Evolutionary conservation across 2,113 vertebrate species (phyloP), one percentile per base, ranked within the genome.

Genomic region (Echinops telfairi): DNA sequence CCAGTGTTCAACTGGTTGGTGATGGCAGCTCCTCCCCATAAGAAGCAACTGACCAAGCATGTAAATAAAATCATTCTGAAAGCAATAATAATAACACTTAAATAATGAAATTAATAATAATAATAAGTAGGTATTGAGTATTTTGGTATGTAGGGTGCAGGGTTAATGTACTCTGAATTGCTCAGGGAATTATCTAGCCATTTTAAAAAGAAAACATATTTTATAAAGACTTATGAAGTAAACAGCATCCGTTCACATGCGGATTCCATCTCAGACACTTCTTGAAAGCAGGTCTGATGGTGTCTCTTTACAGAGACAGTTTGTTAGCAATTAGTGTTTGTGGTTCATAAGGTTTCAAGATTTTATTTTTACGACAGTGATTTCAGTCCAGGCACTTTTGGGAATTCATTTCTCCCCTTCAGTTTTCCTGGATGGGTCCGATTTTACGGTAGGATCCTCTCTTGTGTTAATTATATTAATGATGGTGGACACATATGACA

Each of bases 311-410:
- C 85, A 70, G 60, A 38, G 71, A 31, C 2, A 64, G 11, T n/a
- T 68, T 64, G 31, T 79, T 62, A 23, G 31, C 77, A 78, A 8
- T 90, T 58, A 53, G 78, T 68, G 62, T 70, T 93, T 19, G 6
- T 38, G 53, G 88, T 29, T 83, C 58, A 29, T 33, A 68, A 82
- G 84, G 14, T 62, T 87, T 77, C 73, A 73, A 94, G 75, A 47
- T 82, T 73, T 91, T 83, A 43, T 91, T 91, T 91, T 83, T 38
- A 84, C 53, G 29, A 33, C 47, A 81, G 70, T 94, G 64, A 27
- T 87, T 53, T 62, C 70, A 91, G 19, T 68, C 40, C 38, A 87
- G 78, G 38, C 53, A 79, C 4, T 33, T 70, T 64, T 15, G 60
- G 43, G 81, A 36, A 23, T 64, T 68, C 17, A 8, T 31, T 3